Percentiles rank a stretch among this genome's conserved stretches.
Evolutionary conservation across 2,113 vertebrate species (phyloP).

Genomic region (Agapornis roseicollis): DNA sequence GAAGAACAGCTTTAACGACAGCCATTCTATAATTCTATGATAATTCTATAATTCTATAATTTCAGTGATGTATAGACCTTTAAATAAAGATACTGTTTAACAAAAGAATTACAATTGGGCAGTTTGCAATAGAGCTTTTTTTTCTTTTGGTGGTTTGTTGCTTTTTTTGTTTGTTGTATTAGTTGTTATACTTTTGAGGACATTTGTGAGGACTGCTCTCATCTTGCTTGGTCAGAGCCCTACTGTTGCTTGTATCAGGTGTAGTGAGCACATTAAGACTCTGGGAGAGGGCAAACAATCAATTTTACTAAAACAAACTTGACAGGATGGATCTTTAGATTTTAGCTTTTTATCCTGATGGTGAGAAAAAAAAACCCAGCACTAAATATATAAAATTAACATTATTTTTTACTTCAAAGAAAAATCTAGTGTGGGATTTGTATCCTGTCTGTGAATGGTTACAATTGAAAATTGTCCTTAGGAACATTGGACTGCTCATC

Average conservation of each 20-base stretch:
- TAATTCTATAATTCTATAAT: too few relatives aligned
- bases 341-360: not conserved
- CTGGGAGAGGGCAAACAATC: not conserved
- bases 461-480: not conserved
- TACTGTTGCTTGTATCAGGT: not conserved
- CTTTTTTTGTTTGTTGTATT: not conserved
- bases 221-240: not conserved
- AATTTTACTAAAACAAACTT: not conserved
- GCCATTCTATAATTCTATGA: too few relatives aligned
- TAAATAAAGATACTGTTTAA: not conserved
- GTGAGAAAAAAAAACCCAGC: not conserved
- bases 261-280: not conserved
- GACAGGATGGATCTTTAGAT: not conserved
- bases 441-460: not conserved
- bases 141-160: not conserved
- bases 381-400: not conserved
- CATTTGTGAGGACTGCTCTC: not conserved
- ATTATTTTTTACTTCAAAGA: not conserved
- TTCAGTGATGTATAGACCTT: not conserved
- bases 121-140: not conserved
- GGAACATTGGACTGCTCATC: not conserved
- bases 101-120: not conserved
- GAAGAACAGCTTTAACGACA: not conserved
- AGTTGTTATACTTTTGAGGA: not conserved
- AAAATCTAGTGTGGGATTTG: not conserved